phyloP scores from a whole-genome alignment of 1,140 invertebrate genomes.

The Lysiphlebus fabarum region DNA sequence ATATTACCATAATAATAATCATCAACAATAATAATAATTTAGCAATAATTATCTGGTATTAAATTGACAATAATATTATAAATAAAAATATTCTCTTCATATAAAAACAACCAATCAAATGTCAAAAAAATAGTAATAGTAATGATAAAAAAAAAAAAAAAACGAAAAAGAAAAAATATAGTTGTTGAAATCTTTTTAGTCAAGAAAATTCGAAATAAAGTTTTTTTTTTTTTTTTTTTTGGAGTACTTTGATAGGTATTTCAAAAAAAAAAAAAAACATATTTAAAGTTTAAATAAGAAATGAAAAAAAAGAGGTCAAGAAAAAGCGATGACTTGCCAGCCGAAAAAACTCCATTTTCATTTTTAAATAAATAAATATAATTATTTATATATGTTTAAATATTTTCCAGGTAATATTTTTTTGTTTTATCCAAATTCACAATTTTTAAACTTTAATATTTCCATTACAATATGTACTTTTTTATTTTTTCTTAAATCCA shows the following conservation, averaged over 20 bases:
- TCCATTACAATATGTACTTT: neutral
- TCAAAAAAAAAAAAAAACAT: neutral
- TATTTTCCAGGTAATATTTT: too few species aligned
- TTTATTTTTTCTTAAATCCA: too few species aligned
- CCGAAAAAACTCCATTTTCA: slow-evolving; percentile 13
- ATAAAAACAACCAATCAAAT: too few species aligned
- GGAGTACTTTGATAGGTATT: neutral
- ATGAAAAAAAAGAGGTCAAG: neutral
- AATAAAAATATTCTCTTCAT: too few species aligned
- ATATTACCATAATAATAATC: too few species aligned
- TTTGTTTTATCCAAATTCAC: slow-evolving; percentile 2
- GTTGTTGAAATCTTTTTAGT: neutral
- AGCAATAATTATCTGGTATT: too few species aligned
- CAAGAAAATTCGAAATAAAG: slow-evolving; percentile 7
- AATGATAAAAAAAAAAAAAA: too few species aligned
- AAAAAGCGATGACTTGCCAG: slow-evolving; percentile 18
- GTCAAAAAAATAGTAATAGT: too few species aligned
- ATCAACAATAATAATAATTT: too few species aligned
- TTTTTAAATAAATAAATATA: too few species aligned
- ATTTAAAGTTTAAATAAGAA: slow-evolving; percentile 5
- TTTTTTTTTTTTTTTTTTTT: slow-evolving; percentile 3
- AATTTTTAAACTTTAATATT: neutral
- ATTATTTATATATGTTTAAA: neutral
- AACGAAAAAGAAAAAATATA: neutral
- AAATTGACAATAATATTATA: too few species aligned